phyloP scores from a whole-genome alignment of 2,797 vertebrate genomes.

The Botia kubotai region DNA sequence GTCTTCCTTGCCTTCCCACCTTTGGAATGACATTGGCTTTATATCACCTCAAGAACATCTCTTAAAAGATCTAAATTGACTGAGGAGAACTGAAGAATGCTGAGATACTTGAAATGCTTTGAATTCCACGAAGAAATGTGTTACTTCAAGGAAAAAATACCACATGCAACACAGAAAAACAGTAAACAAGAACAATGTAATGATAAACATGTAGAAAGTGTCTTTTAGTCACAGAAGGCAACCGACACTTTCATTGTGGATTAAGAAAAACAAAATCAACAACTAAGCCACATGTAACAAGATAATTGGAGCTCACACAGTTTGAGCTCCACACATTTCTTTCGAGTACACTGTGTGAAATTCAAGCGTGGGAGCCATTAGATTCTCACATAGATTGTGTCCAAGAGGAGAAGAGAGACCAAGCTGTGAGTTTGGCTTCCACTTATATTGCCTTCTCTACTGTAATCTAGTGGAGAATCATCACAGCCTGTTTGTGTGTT shows the following conservation, averaged over 20 bases:
- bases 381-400: slow-evolving; percentile 45
- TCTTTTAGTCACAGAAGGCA: slow-evolving; percentile 8
- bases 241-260: neutral
- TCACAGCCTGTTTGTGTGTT: slow-evolving; percentile 33
- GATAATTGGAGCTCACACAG: slow-evolving; percentile 62
- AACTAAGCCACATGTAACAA: slow-evolving; percentile 59
- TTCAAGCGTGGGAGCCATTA: slow-evolving; percentile 32
- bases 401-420: slow-evolving; percentile 45
- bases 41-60: neutral
- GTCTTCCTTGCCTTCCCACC: neutral
- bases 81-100: neutral
- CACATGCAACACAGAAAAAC: neutral
- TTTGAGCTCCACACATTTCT: slow-evolving; percentile 60
- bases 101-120: neutral
- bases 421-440: slow-evolving; percentile 52
- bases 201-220: neutral
- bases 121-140: neutral
- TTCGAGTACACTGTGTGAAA: slow-evolving; percentile 51
- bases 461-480: slow-evolving; percentile 28
- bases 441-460: slow-evolving; percentile 17
- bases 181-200: neutral
- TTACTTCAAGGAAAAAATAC: neutral
- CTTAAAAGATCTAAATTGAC: neutral
- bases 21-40: neutral
- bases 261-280: slow-evolving; percentile 47